Conservation (phyloP, 1,140 invertebrate species). For the Neodiprion virginianus region DNA sequence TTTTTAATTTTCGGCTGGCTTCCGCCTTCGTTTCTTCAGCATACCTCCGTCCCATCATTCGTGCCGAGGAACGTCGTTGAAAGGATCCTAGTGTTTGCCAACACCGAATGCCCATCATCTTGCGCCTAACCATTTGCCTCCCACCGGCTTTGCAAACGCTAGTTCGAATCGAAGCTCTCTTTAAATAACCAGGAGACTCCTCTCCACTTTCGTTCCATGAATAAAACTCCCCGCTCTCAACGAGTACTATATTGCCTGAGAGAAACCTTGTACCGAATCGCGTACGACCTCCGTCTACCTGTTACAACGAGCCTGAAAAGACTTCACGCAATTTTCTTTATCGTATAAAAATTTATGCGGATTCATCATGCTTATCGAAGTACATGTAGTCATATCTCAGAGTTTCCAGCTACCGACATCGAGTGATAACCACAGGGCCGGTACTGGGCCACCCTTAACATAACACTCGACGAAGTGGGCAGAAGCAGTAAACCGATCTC, state of each 20-base stretch:
- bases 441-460: not conserved
- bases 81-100: constrained; percentile 39
- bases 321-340: too few species aligned
- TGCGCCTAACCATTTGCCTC: constrained; percentile 7
- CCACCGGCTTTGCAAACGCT: not conserved
- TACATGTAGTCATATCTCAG: too few species aligned
- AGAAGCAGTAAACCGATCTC: not conserved
- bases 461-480: not conserved
- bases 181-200: not conserved
- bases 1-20: not conserved
- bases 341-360: too few species aligned
- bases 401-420: not conserved
- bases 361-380: too few species aligned
- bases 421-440: not conserved
- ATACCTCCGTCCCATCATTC: constrained; percentile 20
- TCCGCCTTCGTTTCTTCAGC: not conserved
- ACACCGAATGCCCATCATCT: constrained; percentile 37
- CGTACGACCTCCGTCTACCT: too few species aligned
- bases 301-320: too few species aligned
- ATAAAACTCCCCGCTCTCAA: not conserved
- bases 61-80: constrained; percentile 35
- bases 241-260: too few species aligned
- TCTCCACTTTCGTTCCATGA: not conserved
- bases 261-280: too few species aligned
- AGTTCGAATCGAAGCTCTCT: not conserved